Base-by-base conservation (phyloP, 2,797 vertebrate genomes). In the Champsocephalus gunnari region DNA sequence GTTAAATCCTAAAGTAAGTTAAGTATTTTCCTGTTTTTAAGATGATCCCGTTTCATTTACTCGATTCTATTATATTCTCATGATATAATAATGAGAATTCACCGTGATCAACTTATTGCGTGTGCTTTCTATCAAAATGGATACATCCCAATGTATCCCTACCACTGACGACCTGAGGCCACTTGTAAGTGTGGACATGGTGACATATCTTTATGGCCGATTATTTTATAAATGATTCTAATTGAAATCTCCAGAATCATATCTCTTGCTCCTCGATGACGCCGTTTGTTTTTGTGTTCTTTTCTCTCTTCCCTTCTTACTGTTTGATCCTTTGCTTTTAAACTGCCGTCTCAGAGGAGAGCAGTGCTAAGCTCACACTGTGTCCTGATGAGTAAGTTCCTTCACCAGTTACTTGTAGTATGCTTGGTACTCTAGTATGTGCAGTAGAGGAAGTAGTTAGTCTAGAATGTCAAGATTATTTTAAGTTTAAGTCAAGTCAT, bases 321-420 rank as follows among this genome's bases (percentile, higher is more conserved):
- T 86, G 43, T 84, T 53, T 88, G 16, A 82, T 79, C 69, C 55
- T 86, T 75, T 83, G 68, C 54, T 83, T 88, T 69, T 90, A 32
- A 82, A 92, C 91, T 94, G 85, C 94, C 93, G 86, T 92, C 94
- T 92, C 94, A 96, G 96, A 96, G 95, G 96, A 97, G 91, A 88
- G 75, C 96, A 93, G 77, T 95, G 93, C 91, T 94, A 94, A 88
- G 92, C 94, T 88, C 93, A 92, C 89, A 92, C 94, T 95, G 94
- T 91, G 93, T 90, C 89, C 81, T 47, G 76, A 93, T 75, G 89
- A 94, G 95, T 95, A 95, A 95, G 95, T 95, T 79, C 44, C 68
- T 65, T 86, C 70, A 88, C 72, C 64, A 87, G 85, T 78, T 84
- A 51, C 64, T 80, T 71, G 55, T 87, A 84, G 79, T 57, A 17